Evolutionary conservation across 2,797 vertebrate species (phyloP), one percentile per base, ranked within the genome.

Genomic region (Coccyzus lansbergi): DNA sequence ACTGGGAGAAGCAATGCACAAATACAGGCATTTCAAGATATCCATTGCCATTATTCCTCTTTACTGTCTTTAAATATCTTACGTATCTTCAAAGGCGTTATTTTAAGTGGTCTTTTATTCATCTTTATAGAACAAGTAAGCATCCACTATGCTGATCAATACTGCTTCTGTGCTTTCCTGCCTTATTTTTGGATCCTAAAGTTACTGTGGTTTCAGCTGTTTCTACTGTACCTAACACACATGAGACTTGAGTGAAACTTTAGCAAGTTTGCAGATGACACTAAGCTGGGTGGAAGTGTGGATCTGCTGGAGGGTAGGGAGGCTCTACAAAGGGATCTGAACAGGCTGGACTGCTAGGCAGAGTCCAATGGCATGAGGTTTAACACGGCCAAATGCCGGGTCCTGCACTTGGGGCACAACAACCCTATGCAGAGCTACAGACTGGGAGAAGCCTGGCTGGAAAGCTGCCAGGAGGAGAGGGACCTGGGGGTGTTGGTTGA

Each of bases 221-320:
- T 81, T 60, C 38, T 17, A 65, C 34, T 46, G 46, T 3, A 1
- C 19, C 36, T 63, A 74, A 34, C 7, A 48, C 40, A 71, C 71
- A 48, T 0, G 1, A 62, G 12, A 33, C 53, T 65, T 62, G 18
- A n/a, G n/a, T n/a, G n/a, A n/a, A n/a, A n/a, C n/a, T n/a, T n/a
- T n/a, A n/a, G n/a, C n/a, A n/a, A n/a, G n/a, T n/a, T n/a, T n/a
- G n/a, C n/a, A n/a, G n/a, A n/a, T n/a, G n/a, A n/a, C n/a, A n/a
- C n/a, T n/a, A n/a, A n/a, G n/a, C n/a, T n/a, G n/a, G n/a, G n/a
- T n/a, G n/a, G n/a, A n/a, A n/a, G n/a, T n/a, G n/a, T n/a, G n/a
- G n/a, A n/a, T n/a, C n/a, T n/a, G n/a, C n/a, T n/a, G n/a, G n/a
- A n/a, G n/a, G n/a, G n/a, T n/a, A n/a, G n/a, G n/a, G n/a, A n/a